Base-by-base conservation (phyloP, 2,113 vertebrate genomes). In the Dipodomys spectabilis region DNA sequence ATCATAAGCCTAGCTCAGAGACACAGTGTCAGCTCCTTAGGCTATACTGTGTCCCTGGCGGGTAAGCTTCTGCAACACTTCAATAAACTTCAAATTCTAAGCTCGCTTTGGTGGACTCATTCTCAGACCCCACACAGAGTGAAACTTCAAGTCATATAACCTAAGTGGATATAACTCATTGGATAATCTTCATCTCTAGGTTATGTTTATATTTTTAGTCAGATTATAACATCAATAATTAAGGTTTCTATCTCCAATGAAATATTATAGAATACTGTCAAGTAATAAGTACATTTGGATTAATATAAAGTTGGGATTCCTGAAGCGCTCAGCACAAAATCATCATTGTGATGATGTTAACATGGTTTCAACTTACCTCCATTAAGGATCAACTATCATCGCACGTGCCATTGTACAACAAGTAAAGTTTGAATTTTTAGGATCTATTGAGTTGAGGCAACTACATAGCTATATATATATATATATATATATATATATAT, bases 141-240 rank as follows among this genome's bases (percentile, higher is more conserved):
- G 15, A 25, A 93, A 68, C 68, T 30, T 39, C 18, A 91, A 85
- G 80, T 92, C 71, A 86, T 93, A 94, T 94, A 74, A 90, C 45
- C 30, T 73, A 49, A 95, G 64, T 82, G 39, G 84, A 64, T 62
- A 89, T 62, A 89, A 85, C 30, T 83, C 45, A 49, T 39, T 82
- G 57, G 45, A 45, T 82, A 81, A 84, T 94, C 57, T 6, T 82
- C 25, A 73, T 91, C 73, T 84, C 68, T 22, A 28, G 32, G 68
- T 22, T 81, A 20, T 82, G 19, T 91, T 64, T 95, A 35, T 65
- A 28, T 89, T 12, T 53, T 90, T 94, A 69, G 20, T 92, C 27
- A 94, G 39, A 89, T 74, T 90, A 74, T 62, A 92, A 81, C 69
- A 87, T 82, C 30, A 93, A 65, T 94, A 89, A 88, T 7, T 80